phyloP scores from a whole-genome alignment of 2,113 vertebrate species.

The Emberiza fucata region DNA sequence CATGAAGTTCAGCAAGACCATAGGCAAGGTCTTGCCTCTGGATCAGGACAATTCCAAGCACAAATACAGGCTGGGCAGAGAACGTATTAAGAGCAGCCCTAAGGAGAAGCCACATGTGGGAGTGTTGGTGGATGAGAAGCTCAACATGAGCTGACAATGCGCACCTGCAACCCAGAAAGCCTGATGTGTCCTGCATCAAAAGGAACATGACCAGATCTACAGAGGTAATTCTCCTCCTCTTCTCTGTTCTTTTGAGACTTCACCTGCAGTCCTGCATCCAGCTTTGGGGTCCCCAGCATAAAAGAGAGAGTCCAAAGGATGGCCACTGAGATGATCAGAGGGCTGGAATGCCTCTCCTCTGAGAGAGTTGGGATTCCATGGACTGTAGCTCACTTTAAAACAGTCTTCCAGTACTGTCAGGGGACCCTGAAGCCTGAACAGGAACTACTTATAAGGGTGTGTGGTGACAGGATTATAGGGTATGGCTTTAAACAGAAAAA shows the following conservation, averaged over 20 bases:
- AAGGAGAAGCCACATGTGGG: not conserved
- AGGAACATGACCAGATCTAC: not conserved
- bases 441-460: not conserved
- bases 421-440: not conserved
- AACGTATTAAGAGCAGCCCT: not conserved
- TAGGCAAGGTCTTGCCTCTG: not conserved
- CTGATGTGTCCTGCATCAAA: not conserved
- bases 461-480: not conserved
- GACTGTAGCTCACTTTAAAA: not conserved
- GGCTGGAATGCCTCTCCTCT: not conserved
- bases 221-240: not conserved
- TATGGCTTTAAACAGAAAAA: not conserved
- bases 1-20: not conserved
- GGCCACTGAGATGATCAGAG: not conserved
- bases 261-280: not conserved
- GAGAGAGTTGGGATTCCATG: not conserved
- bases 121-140: not conserved
- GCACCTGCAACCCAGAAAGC: not conserved
- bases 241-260: not conserved
- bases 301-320: not conserved
- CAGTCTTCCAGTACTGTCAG: not conserved
- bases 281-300: not conserved
- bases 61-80: not conserved
- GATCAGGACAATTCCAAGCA: not conserved
- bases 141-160: not conserved